Conservation (phyloP, 2,113 vertebrate species). For the Drymodes brunneopygia region DNA sequence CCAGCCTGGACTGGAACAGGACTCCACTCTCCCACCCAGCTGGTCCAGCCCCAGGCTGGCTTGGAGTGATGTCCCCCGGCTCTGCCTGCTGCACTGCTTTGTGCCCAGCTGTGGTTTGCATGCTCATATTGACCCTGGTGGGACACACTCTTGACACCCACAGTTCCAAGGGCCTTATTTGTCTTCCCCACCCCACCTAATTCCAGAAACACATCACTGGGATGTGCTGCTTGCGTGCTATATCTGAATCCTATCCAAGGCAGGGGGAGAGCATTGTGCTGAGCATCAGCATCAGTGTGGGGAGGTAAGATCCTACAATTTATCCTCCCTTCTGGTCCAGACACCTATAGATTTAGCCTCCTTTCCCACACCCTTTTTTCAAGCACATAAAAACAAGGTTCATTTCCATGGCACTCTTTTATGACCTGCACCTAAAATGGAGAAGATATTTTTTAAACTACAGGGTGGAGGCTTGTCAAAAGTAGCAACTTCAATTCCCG, state of each 20-base stretch:
- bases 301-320: neutral
- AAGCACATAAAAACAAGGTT: neutral
- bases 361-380: neutral
- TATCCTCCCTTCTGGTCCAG: neutral
- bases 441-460: neutral
- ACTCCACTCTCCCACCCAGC: neutral
- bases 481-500: neutral
- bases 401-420: neutral
- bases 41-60: neutral
- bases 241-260: too few relatives aligned
- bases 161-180: neutral
- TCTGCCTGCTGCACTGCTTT: fast-evolving
- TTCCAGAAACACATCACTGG: neutral
- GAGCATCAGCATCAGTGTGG: neutral
- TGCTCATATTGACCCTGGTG: neutral
- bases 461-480: neutral
- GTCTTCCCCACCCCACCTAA: neutral
- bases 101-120: neutral
- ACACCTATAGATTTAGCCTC: neutral
- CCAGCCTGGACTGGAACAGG: neutral
- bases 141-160: neutral
- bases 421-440: neutral
- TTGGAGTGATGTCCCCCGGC: neutral
- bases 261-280: neutral
- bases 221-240: fast-evolving